Evolutionary conservation across 1,140 invertebrate species (phyloP).

Genomic region (Cherax destructor): DNA sequence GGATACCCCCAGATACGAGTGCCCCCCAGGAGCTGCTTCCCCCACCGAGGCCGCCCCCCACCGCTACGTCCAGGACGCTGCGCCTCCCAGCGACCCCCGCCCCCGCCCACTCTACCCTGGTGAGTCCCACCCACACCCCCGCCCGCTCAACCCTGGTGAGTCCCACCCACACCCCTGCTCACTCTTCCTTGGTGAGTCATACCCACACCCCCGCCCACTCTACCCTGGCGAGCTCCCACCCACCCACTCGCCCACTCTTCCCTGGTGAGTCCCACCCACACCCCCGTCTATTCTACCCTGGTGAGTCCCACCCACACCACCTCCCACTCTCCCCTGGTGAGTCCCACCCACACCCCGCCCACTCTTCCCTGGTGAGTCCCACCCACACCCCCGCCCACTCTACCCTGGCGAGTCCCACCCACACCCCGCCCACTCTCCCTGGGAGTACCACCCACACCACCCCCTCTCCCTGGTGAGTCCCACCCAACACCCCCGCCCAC

Average conservation of each 20-base stretch:
- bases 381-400: not conserved
- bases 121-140: too few relatives aligned
- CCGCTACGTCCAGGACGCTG: slow-evolving; percentile 19
- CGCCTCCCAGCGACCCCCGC: not conserved
- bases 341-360: too few relatives aligned
- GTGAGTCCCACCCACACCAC: too few relatives aligned
- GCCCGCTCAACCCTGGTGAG: slow-evolving; percentile 14
- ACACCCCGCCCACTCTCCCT: not conserved
- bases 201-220: not conserved
- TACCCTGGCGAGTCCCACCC: not conserved
- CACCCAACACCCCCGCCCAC: too few relatives aligned
- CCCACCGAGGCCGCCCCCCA: slow-evolving; percentile 36
- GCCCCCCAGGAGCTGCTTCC: not conserved
- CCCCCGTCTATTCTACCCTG: too few relatives aligned
- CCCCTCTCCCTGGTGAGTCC: too few relatives aligned
- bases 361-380: too few relatives aligned
- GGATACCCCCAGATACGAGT: not conserved
- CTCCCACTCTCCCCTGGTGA: too few relatives aligned
- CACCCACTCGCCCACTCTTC: too few relatives aligned
- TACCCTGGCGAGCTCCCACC: too few relatives aligned
- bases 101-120: not conserved
- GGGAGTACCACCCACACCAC: too few relatives aligned
- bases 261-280: too few relatives aligned
- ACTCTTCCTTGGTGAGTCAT: not conserved
- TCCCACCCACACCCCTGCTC: not conserved